A percentile compares a stretch with the other conserved stretches of the same genome.
Conservation (phyloP, 23 tunicate species). For the Ascidia mentula region DNA sequence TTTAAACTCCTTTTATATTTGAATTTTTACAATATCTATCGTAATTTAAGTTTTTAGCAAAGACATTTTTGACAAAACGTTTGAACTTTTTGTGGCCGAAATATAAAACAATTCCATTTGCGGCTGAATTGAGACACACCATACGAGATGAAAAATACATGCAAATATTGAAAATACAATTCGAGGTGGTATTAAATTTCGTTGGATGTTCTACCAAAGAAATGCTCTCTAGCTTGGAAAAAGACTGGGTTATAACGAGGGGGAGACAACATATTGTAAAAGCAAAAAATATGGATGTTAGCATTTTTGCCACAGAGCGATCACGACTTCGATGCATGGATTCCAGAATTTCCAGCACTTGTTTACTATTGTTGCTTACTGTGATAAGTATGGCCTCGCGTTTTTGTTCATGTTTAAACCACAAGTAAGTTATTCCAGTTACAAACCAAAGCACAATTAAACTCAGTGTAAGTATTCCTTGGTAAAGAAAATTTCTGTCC, state of each 20-base stretch:
- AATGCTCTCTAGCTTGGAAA: slow-evolving; percentile 15
- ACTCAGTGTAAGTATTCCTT: slow-evolving; percentile 1
- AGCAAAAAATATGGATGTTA: slow-evolving; percentile 16
- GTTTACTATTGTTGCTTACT: neutral
- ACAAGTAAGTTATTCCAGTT: neutral
- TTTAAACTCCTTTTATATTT: too few species aligned
- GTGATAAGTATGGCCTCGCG: neutral
- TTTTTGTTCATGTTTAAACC: neutral
- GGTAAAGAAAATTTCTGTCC: slow-evolving; percentile 28
- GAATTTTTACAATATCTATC: too few species aligned
- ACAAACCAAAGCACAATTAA: slow-evolving; percentile 16
- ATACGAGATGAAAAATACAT: slow-evolving; percentile 43
- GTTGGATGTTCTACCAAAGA: slow-evolving; percentile 10
- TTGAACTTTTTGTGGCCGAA: slow-evolving; percentile 20
- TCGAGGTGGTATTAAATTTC: slow-evolving; percentile 4
- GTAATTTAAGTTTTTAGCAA: too few species aligned
- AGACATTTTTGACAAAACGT: neutral
- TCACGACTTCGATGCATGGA: neutral
- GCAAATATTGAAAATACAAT: slow-evolving; percentile 14
- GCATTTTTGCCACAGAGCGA: neutral
- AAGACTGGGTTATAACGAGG: slow-evolving; percentile 28
- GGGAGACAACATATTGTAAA: slow-evolving; percentile 35
- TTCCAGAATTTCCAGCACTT: neutral
- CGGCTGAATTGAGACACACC: slow-evolving; percentile 28
- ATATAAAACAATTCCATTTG: slow-evolving; percentile 24